Evolutionary conservation across 2,888 invertebrate species (phyloP).

Genomic region (Eurois occulta): DNA sequence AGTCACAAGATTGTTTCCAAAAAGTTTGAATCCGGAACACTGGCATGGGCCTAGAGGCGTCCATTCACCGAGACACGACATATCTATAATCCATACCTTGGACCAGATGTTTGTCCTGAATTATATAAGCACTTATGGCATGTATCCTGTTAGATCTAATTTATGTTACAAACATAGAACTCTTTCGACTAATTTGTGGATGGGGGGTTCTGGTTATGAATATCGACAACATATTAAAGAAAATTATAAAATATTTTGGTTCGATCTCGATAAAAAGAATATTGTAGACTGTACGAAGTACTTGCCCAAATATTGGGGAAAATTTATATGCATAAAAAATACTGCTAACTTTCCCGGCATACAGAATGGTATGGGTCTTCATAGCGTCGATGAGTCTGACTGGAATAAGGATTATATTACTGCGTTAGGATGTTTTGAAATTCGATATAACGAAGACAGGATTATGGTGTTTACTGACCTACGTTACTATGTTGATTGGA

Average conservation of each 20-base stretch:
- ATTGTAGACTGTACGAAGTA: conserved; percentile 75
- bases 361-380: conserved; percentile 75
- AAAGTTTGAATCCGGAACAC: conserved; percentile 78
- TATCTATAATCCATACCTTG: conserved; percentile 69
- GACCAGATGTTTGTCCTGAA: conserved; percentile 70
- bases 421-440: conserved; percentile 79
- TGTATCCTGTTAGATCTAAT: conserved; percentile 64
- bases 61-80: conserved; percentile 78
- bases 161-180: neutral
- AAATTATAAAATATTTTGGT: conserved; percentile 76
- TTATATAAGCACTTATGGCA: conserved; percentile 37
- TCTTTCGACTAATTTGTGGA: conserved; percentile 40
- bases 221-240: conserved; percentile 72
- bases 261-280: conserved; percentile 9
- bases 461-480: conserved; percentile 79
- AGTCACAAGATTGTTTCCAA: conserved; percentile 72
- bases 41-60: conserved; percentile 77
- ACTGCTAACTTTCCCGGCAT: conserved; percentile 64
- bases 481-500: conserved; percentile 74
- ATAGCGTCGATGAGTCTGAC: too few species aligned
- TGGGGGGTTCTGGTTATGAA: conserved; percentile 75
- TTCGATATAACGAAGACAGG: conserved; percentile 79
- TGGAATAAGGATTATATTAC: conserved; percentile 56
- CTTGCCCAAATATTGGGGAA: conserved; percentile 82
- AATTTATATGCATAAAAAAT: conserved; percentile 79